Conservation (phyloP, 2,888 invertebrate species). For the Bombylius major region DNA sequence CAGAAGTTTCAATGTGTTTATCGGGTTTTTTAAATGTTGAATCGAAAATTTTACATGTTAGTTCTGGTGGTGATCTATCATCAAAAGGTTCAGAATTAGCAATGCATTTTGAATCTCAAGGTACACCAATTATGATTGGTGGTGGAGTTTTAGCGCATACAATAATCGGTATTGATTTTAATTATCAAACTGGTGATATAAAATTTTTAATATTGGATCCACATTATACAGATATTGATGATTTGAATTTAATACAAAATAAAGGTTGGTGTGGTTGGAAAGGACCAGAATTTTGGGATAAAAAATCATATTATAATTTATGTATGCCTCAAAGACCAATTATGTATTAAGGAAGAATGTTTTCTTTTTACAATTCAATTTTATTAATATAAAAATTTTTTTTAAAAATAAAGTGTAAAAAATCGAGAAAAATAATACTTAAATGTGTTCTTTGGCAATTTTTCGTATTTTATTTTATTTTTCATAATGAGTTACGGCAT, state of each 20-base stretch:
- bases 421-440: no score
- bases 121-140: constrained; percentile 98
- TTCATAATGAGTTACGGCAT: no score
- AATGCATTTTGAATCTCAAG: constrained; percentile 83
- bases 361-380: no score
- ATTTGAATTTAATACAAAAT: constrained; percentile 54
- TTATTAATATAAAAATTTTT: no score
- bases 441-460: no score
- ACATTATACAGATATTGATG: constrained; percentile 87
- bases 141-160: constrained; percentile 97
- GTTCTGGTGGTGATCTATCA: constrained; percentile 71
- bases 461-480: no score
- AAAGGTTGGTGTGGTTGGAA: constrained; percentile 99
- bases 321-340: constrained; percentile 65
- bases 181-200: constrained; percentile 62
- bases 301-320: constrained; percentile 89
- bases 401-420: no score
- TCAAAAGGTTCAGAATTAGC: constrained; percentile 68
- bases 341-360: constrained; percentile 22
- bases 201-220: constrained; percentile 96
- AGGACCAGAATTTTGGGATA: constrained; percentile 85
- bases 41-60: constrained; percentile 71
- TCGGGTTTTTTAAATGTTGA: constrained; percentile 66
- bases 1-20: constrained; percentile 88
- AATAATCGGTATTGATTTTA: constrained; percentile 86